Base-by-base conservation (phyloP, 2,113 vertebrate genomes). In the Sciurus niger region DNA sequence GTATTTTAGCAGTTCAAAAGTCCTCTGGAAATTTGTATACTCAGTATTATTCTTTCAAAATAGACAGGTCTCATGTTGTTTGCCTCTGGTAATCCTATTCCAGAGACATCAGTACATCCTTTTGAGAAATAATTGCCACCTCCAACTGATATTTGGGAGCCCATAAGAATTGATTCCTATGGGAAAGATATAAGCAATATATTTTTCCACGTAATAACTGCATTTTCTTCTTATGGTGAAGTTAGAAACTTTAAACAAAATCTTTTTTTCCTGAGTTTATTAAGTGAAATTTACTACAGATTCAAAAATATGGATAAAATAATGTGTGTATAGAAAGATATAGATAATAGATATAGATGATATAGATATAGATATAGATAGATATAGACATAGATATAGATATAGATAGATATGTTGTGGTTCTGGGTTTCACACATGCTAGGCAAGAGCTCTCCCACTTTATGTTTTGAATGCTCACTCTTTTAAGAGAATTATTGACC, bases 281-380 rank as follows among this genome's bases (percentile, higher is more conserved):
- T 77, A 67, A 94, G 25, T 48, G 32, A 88, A 94, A 80, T 84
- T 80, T 94, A 67, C 6, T 53, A 25, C 24, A 78, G 65, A 82
- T 95, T 92, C 34, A 94, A 37, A 94, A 94, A 87, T 84, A 90
- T 70, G 30, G 4, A 77, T 90, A 53, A 70, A 93, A 83, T 48
- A 30, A 76, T 76, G 9, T 46, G 55, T 18, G 60, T 63, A 28
- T 63, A 63, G 8, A 63, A 28, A 63, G 22, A 53, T 16, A 53
- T 53, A 13, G 53, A 53, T 16, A 53, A 53, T 53, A 53, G 53
- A 53, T 53, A 53, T 53, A 53, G 46, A 48, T 48, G 46, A 48
- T 9, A 48, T 48, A 48, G 46, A 48, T 48, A 8, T 48, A 46
- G 51, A 53, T 53, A 53, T 53, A 53, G 51, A 53, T 46, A 53